A percentile compares a stretch with the other conserved stretches of the same genome.
These are phyloP conservation scores for Melanerpes formicivorus DNA, from an alignment of 2,113 vertebrate species.

Conservation along the genomic window DNA sequence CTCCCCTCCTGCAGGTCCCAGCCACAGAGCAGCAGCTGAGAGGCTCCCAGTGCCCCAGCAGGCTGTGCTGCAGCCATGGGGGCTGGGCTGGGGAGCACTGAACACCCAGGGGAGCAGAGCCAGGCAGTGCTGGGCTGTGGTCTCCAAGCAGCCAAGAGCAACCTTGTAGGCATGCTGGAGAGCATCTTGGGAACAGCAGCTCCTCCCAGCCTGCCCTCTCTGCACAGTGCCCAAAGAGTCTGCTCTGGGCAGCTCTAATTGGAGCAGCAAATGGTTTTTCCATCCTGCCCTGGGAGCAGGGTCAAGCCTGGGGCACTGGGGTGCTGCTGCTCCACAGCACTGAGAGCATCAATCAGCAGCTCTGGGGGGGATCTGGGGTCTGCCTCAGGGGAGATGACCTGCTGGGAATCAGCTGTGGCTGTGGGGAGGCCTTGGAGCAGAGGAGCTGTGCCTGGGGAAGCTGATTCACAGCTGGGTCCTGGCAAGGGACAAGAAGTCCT, in stretches of 20 bases:
- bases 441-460: background rate
- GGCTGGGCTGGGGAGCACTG: background rate
- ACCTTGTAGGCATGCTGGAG: background rate
- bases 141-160: background rate
- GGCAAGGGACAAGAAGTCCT: background rate
- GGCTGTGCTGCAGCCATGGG: background rate
- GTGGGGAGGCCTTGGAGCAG: background rate
- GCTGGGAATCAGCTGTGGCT: background rate
- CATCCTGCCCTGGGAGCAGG: background rate
- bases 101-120: background rate
- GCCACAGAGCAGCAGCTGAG: background rate
- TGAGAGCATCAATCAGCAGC: background rate
- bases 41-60: background rate
- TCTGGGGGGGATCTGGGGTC: background rate
- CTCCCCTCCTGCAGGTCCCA: accelerated
- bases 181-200: background rate
- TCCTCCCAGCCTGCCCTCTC: background rate
- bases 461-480: background rate
- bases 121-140: background rate
- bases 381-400: background rate
- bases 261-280: conserved; percentile 14
- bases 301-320: background rate
- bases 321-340: background rate
- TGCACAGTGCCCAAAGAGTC: background rate
- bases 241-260: background rate